Evolutionary conservation across 2,113 vertebrate species (phyloP), one percentile per base, ranked within the genome.

Genomic region (Pseudorectes ferrugineus): DNA sequence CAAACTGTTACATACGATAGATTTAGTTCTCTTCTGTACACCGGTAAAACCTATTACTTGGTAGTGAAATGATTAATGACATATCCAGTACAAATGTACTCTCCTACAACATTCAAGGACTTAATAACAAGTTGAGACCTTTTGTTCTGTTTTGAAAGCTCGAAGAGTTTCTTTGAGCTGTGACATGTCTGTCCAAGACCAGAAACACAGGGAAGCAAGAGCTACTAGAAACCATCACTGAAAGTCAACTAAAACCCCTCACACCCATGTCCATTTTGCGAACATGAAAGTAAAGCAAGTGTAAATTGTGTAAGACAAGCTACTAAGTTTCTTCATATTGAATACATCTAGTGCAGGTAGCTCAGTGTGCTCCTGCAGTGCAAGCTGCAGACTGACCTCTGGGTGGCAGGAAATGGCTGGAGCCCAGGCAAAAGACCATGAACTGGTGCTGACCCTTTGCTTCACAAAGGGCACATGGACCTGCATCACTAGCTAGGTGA

Each of bases 1-100:
- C 18, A 48, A 74, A 45, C 5, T 1, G 0, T 42, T 36, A 71
- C 5, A 51, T 2, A 59, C 14, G 51, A 52, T 0, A 48, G 9
- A 38, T n/a, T 49, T 26, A 43, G 10, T 36, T 42, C 10, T 66
- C 12, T 23, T 83, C 57, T 12, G 12, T 10, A 40, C 24, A 72
- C 3, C 26, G 6, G 25, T 36, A 51, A 57, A 82, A 67, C 2
- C 6, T 48, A 52, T 20, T 66, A 61, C 11, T 55, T 8, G 8
- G 8, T 25, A 59, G 21, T 13, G 45, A 38, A 84, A 80, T 67
- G 2, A 90, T 22, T 35, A n/a, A 33, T 36, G 33, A 54, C 19
- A 29, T 63, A 87, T 33, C 25, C 38, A 55, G 13, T 29, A 68
- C 8, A 33, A 65, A 70, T 6, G 2, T 55, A 55, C 3, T 63